Conservation (phyloP, 2,797 vertebrate species). For the Xenopus petersii region DNA sequence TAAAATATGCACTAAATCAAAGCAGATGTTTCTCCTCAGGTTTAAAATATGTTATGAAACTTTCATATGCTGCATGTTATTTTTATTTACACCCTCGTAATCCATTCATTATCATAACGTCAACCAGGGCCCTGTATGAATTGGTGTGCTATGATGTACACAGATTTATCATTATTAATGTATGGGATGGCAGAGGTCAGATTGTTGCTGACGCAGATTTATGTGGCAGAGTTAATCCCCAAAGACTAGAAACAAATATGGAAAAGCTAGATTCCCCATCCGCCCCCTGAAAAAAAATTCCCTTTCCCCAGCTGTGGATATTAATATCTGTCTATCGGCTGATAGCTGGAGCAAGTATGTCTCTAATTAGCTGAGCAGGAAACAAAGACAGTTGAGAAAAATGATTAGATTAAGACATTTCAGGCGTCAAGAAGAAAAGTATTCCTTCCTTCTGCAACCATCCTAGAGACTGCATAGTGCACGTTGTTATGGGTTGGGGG, state of each 20-base stretch:
- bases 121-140: slow-evolving; percentile 30
- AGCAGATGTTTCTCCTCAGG: slow-evolving; percentile 44
- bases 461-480: no score
- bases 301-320: slow-evolving; percentile 37
- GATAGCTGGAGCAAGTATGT: slow-evolving; percentile 27
- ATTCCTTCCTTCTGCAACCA: no score
- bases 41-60: slow-evolving; percentile 21
- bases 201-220: slow-evolving; percentile 42
- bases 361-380: slow-evolving; percentile 33
- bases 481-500: no score
- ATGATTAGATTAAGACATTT: slow-evolving; percentile 35
- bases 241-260: slow-evolving; percentile 34
- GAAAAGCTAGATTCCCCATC: slow-evolving; percentile 20
- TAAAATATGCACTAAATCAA: slow-evolving; percentile 22
- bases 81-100: slow-evolving; percentile 42
- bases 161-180: slow-evolving; percentile 44
- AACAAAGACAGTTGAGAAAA: slow-evolving; percentile 30
- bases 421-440: slow-evolving; percentile 1
- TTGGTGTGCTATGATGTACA: slow-evolving; percentile 29
- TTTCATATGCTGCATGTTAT: slow-evolving; percentile 38
- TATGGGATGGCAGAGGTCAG: slow-evolving; percentile 42
- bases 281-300: background rate
- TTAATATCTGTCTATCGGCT: slow-evolving; percentile 37
- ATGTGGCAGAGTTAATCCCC: slow-evolving; percentile 45
- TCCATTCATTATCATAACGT: slow-evolving; percentile 43